These are phyloP conservation scores for Cydia splendana DNA, from an alignment of 1,140 invertebrate genomes.

Conservation along the genomic window DNA sequence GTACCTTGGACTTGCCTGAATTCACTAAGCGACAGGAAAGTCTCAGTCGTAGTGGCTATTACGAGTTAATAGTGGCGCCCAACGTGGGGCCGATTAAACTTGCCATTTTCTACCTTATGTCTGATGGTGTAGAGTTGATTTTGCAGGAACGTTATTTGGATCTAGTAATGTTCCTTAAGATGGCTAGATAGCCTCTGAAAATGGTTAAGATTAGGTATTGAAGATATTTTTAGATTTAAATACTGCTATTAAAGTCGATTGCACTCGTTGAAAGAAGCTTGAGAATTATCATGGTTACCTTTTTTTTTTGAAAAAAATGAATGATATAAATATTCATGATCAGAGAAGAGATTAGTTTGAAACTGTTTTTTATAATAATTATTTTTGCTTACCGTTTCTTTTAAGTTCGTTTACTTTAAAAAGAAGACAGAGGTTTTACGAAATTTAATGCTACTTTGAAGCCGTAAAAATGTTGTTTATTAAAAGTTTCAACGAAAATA, in stretches of 20 bases:
- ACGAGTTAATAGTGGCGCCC: constrained; percentile 13
- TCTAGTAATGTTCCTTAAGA: constrained; percentile 7
- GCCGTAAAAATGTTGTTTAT: too few species aligned
- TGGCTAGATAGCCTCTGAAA: constrained; percentile 1
- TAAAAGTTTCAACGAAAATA: too few species aligned
- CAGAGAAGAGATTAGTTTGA: too few species aligned
- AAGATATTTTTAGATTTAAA: constrained; percentile 10
- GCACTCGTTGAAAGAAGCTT: neutral
- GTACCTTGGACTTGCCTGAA: neutral
- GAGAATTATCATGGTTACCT: neutral
- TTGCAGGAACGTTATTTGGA: neutral
- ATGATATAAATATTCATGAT: too few species aligned
- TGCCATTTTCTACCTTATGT: neutral
- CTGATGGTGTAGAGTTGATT: neutral
- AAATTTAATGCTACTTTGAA: too few species aligned
- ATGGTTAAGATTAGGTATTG: neutral
- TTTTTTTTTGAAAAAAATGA: neutral
- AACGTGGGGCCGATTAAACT: neutral
- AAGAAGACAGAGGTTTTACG: too few species aligned
- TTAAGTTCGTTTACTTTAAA: too few species aligned
- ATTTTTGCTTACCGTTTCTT: too few species aligned
- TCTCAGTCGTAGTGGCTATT: neutral
- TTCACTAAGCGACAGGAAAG: neutral
- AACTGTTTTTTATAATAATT: too few species aligned
- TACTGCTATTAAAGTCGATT: neutral